Percentiles rank a stretch among this genome's conserved stretches.
Conservation (phyloP, 2,113 vertebrate species). For the Festucalex cinctus region DNA sequence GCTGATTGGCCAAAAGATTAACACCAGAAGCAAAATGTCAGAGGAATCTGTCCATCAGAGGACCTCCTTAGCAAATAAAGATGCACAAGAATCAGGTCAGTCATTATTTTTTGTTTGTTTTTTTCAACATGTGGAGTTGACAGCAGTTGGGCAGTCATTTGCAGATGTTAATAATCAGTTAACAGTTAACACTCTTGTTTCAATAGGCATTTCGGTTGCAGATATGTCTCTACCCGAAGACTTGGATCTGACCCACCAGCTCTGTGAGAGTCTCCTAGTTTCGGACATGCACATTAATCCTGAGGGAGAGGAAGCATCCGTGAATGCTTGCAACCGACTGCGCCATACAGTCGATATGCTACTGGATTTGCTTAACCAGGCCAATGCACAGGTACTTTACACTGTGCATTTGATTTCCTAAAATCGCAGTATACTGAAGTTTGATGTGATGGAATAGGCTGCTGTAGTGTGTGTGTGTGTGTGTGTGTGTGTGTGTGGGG, state of each 20-base stretch:
- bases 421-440: background rate
- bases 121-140: background rate
- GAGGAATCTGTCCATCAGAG: conserved; percentile 13
- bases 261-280: conserved; percentile 87
- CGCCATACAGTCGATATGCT: conserved; percentile 80
- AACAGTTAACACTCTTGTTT: background rate
- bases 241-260: conserved; percentile 79
- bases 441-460: no score
- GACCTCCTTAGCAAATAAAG: conserved; percentile 28
- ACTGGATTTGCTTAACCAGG: conserved; percentile 82
- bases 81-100: conserved; percentile 61
- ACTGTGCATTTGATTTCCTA: background rate
- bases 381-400: conserved; percentile 77
- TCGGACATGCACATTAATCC: conserved; percentile 70
- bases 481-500: no score
- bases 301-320: conserved; percentile 77
- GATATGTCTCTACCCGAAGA: conserved; percentile 61
- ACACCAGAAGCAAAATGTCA: conserved; percentile 44
- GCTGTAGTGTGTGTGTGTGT: no score
- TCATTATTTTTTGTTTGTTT: background rate
- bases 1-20: conserved; percentile 79
- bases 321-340: conserved; percentile 75
- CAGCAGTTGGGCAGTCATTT: background rate
- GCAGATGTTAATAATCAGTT: background rate
- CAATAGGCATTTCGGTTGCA: conserved; percentile 39